Conservation (phyloP, 2,797 vertebrate species). For the Argya squamiceps region DNA sequence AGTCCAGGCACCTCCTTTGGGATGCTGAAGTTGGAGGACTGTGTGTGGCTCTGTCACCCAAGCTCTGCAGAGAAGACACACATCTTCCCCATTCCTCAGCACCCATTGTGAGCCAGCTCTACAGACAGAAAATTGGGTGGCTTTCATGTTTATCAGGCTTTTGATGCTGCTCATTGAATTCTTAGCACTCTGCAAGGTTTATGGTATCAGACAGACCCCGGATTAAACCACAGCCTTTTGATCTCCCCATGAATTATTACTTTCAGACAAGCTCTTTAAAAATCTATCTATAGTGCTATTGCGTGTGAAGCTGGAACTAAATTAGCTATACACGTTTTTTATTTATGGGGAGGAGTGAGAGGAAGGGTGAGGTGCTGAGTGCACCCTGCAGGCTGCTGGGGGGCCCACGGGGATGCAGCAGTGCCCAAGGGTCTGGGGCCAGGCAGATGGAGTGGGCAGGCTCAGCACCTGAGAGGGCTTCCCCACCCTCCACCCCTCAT, state of each 20-base stretch:
- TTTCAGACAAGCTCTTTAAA: constrained; percentile 44
- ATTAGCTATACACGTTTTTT: background rate
- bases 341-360: background rate
- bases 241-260: constrained; percentile 48
- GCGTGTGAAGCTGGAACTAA: constrained; percentile 4
- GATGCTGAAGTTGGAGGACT: background rate
- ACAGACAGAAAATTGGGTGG: background rate
- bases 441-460: rapidly evolving
- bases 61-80: background rate
- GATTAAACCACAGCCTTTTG: constrained; percentile 49
- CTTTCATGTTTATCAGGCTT: constrained; percentile 14
- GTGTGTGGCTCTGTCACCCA: background rate
- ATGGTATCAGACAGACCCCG: background rate
- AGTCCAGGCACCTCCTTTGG: background rate
- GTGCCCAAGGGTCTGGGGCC: rapidly evolving
- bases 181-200: constrained; percentile 13
- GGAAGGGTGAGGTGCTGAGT: background rate
- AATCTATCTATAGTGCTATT: constrained; percentile 22
- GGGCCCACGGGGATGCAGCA: background rate
- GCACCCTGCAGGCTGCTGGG: background rate
- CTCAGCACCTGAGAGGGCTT: background rate
- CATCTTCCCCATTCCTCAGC: background rate
- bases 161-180: constrained; percentile 13
- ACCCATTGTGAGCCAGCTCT: background rate
- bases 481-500: background rate